Evolutionary conservation across 2,888 invertebrate genomes (phyloP).

Genomic region (Hetaerina titia): DNA sequence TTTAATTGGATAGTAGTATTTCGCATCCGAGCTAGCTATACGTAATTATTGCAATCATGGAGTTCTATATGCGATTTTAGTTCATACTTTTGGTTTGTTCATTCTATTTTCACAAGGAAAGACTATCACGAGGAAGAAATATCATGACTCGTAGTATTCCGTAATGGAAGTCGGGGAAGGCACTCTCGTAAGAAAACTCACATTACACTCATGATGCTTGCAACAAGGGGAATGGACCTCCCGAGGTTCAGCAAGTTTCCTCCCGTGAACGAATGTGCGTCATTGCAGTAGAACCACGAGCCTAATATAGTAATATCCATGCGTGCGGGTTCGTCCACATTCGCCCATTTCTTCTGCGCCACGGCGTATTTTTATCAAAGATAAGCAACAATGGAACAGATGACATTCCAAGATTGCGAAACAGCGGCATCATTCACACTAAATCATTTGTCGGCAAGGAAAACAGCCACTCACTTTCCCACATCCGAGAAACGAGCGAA

Average conservation of each 20-base stretch:
- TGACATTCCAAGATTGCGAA: constrained; percentile 4
- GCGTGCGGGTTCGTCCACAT: neutral
- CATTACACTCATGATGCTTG: neutral
- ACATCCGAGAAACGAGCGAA: neutral
- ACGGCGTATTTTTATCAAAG: neutral
- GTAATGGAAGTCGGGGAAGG: too few species aligned
- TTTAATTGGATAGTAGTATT: too few species aligned
- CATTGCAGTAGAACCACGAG: neutral
- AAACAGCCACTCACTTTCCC: neutral
- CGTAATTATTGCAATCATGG: too few species aligned
- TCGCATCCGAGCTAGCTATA: too few species aligned
- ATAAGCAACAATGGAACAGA: neutral
- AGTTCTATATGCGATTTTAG: too few species aligned
- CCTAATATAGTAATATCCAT: neutral
- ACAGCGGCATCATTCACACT: constrained; percentile 11
- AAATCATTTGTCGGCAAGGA: neutral
- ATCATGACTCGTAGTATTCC: too few species aligned
- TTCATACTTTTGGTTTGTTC: too few species aligned
- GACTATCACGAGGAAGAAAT: too few species aligned
- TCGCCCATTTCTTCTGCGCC: neutral
- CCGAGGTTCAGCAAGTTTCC: neutral
- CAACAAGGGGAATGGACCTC: neutral
- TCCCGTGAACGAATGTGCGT: neutral
- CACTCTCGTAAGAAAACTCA: neutral
- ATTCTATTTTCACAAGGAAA: too few species aligned